These are phyloP conservation scores for Tholera decimalis DNA, from an alignment of 2,888 invertebrate genomes.

Conservation along the genomic window DNA sequence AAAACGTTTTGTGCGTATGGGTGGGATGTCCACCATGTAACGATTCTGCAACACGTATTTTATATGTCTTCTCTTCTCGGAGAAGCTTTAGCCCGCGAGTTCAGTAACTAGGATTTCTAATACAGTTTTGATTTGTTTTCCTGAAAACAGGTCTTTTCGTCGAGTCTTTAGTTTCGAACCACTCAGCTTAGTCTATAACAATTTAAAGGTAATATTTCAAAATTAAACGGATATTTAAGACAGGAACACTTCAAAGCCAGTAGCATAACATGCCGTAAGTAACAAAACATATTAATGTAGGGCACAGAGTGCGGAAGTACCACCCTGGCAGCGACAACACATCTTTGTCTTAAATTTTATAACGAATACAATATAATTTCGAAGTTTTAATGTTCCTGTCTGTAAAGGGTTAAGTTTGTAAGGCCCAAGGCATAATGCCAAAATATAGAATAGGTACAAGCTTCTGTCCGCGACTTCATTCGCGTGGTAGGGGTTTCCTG, in stretches of 20 bases:
- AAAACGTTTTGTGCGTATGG: too few relatives aligned
- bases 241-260: constrained; percentile 4
- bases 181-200: constrained; percentile 1
- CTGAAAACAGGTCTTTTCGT: background rate
- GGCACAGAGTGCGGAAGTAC: background rate
- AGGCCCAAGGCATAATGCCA: too few relatives aligned
- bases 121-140: background rate
- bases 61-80: background rate
- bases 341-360: too few relatives aligned
- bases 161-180: background rate
- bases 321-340: background rate
- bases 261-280: constrained; percentile 4
- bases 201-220: background rate
- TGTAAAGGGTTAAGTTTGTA: too few relatives aligned
- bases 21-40: too few relatives aligned
- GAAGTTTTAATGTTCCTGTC: too few relatives aligned
- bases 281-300: constrained; percentile 3
- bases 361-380: too few relatives aligned
- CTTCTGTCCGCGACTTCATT: too few relatives aligned
- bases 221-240: background rate
- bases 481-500: too few relatives aligned
- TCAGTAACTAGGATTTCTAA: background rate
- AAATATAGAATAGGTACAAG: too few relatives aligned
- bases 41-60: background rate
- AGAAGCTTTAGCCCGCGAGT: background rate